These are phyloP conservation scores for Psittacula cyanocephala DNA, from an alignment of 2,113 vertebrate species.

Conservation along the genomic window DNA sequence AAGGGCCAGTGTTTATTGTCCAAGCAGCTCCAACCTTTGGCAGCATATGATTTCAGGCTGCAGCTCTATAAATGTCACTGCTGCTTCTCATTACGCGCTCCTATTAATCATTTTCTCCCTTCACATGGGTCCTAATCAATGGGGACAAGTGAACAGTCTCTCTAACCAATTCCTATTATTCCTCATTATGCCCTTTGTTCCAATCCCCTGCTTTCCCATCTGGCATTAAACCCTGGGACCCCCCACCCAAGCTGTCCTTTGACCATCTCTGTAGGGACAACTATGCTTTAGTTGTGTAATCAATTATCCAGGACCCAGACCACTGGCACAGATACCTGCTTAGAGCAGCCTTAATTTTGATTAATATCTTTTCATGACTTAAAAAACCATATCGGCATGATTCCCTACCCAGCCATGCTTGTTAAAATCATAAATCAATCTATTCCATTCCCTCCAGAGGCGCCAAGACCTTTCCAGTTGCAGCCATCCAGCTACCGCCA, in stretches of 20 bases:
- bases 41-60: not conserved
- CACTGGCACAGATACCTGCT: slow-evolving; percentile 37
- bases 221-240: slow-evolving; percentile 63
- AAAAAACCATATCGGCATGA: slow-evolving; percentile 45
- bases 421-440: slow-evolving; percentile 75
- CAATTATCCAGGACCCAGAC: slow-evolving; percentile 58
- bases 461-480: slow-evolving; percentile 38
- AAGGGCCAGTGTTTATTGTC: not conserved
- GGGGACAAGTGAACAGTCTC: slow-evolving; percentile 7
- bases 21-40: not conserved
- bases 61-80: not conserved
- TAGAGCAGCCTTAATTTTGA: slow-evolving; percentile 73
- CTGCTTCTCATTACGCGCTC: not conserved
- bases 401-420: slow-evolving; percentile 57
- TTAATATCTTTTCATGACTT: slow-evolving; percentile 69
- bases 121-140: slow-evolving; percentile 48
- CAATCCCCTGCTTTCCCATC: slow-evolving; percentile 54
- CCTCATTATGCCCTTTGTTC: slow-evolving; percentile 68
- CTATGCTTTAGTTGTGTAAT: slow-evolving; percentile 35
- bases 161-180: slow-evolving; percentile 67
- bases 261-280: slow-evolving; percentile 31
- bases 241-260: slow-evolving; percentile 53
- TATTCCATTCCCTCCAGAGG: slow-evolving; percentile 41
- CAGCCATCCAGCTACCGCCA: slow-evolving; percentile 16
- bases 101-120: slow-evolving; percentile 44